Evolutionary conservation across 2,888 invertebrate genomes (phyloP).

Genomic region (Himalopsyche tibetana): DNA sequence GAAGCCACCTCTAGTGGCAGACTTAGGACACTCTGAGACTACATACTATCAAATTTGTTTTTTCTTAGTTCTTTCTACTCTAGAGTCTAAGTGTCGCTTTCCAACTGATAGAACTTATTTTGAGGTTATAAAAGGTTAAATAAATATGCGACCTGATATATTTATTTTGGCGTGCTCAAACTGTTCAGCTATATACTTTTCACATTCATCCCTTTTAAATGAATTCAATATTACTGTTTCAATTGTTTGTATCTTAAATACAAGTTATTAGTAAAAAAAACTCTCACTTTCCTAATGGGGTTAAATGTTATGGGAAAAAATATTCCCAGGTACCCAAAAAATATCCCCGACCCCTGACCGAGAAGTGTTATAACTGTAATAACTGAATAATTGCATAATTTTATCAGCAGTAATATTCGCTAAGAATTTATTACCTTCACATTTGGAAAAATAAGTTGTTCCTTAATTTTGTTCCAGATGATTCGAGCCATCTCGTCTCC

Average conservation of each 20-base stretch:
- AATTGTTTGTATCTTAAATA: neutral
- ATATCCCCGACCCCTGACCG: neutral
- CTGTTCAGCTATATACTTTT: no score
- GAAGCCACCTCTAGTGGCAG: no score
- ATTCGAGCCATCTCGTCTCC: slow-evolving; percentile 96
- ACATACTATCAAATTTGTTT: neutral
- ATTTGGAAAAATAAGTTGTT: slow-evolving; percentile 86
- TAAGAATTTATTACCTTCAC: slow-evolving; percentile 75
- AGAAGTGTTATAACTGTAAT: neutral
- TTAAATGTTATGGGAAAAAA: slow-evolving; percentile 42
- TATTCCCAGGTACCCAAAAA: neutral
- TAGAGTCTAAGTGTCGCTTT: neutral
- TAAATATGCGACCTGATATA: no score
- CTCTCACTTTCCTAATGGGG: neutral
- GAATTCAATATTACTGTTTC: no score
- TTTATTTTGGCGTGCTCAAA: no score
- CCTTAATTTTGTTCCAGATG: slow-evolving; percentile 93
- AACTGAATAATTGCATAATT: neutral
- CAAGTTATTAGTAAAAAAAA: slow-evolving; percentile 39
- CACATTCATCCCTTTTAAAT: no score
- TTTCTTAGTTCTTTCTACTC: neutral
- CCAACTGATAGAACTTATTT: no score
- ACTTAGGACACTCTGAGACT: neutral
- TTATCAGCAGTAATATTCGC: slow-evolving; percentile 10
- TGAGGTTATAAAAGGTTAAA: no score